Percentiles rank a stretch among this genome's conserved stretches.
Evolutionary conservation across 2,888 invertebrate species (phyloP).

Genomic region (Craniophora ligustri): DNA sequence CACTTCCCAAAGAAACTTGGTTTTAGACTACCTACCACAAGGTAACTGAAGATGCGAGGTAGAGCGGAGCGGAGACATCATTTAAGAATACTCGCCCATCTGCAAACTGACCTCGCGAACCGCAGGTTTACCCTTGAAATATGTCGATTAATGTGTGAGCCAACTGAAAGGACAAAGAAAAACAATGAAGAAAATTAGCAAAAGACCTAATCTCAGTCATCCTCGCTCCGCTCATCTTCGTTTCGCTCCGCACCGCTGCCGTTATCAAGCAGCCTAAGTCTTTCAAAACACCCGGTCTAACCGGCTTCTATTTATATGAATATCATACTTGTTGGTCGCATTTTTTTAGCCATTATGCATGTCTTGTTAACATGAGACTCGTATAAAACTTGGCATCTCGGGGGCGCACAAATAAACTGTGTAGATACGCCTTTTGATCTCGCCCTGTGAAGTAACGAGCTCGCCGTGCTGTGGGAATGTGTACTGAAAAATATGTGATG

Average conservation of each 20-base stretch:
- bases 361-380: slow-evolving; percentile 57
- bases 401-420: slow-evolving; percentile 66
- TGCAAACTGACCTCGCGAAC: no score
- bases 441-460: slow-evolving; percentile 66
- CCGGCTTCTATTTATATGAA: slow-evolving; percentile 28
- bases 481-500: slow-evolving; percentile 37
- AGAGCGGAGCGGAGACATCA: background rate
- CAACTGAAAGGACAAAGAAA: no score
- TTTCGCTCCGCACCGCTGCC: background rate
- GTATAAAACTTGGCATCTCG: slow-evolving; percentile 49
- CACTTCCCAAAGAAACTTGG: slow-evolving; percentile 40
- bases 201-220: no score
- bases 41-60: no score
- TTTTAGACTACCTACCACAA: slow-evolving; percentile 10
- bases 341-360: slow-evolving; percentile 54
- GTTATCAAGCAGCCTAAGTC: background rate
- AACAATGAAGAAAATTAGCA: no score
- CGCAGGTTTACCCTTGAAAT: background rate
- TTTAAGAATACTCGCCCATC: no score
- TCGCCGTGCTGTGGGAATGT: slow-evolving; percentile 32
- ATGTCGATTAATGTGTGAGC: no score
- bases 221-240: background rate
- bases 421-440: slow-evolving; percentile 67
- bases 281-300: slow-evolving; percentile 5
- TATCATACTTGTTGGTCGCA: slow-evolving; percentile 28